Percentiles rank a stretch among this genome's conserved stretches.
Evolutionary conservation across 2,797 vertebrate genomes (phyloP).

Genomic region (Ataeniobius toweri): DNA sequence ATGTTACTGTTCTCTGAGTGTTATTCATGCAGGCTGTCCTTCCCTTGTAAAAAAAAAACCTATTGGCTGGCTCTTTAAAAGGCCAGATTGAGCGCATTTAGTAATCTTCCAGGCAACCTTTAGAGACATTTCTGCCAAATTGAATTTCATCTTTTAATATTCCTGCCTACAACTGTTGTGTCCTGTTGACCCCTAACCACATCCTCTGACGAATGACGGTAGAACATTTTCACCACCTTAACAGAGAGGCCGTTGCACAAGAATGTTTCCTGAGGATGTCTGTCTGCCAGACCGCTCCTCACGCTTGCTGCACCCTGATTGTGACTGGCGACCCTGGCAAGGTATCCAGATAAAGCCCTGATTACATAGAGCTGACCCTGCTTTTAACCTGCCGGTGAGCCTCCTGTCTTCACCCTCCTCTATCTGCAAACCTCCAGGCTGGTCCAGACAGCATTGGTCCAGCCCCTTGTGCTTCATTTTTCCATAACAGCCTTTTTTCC

Average conservation of each 20-base stretch:
- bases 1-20: constrained; percentile 76
- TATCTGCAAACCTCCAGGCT: background rate
- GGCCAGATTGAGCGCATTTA: constrained; percentile 53
- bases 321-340: constrained; percentile 59
- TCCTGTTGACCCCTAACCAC: constrained; percentile 57
- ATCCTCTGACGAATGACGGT: constrained; percentile 62
- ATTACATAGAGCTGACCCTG: constrained; percentile 54
- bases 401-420: constrained; percentile 47
- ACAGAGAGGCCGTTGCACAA: constrained; percentile 57
- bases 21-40: constrained; percentile 64
- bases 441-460: background rate
- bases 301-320: constrained; percentile 21
- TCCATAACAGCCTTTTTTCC: background rate
- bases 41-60: constrained; percentile 42
- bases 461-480: background rate
- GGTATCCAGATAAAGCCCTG: constrained; percentile 54
- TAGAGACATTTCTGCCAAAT: constrained; percentile 10
- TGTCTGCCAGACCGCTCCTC: constrained; percentile 30
- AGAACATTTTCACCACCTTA: constrained; percentile 64
- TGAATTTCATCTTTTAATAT: background rate
- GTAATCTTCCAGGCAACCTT: constrained; percentile 28
- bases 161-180: background rate
- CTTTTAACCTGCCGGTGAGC: constrained; percentile 58
- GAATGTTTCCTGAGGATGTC: constrained; percentile 58
- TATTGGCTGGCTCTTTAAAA: constrained; percentile 60